Percentiles rank a stretch among this genome's conserved stretches.
Evolutionary conservation across 2,888 invertebrate species (phyloP).

Genomic region (Drosophila seclusa): DNA sequence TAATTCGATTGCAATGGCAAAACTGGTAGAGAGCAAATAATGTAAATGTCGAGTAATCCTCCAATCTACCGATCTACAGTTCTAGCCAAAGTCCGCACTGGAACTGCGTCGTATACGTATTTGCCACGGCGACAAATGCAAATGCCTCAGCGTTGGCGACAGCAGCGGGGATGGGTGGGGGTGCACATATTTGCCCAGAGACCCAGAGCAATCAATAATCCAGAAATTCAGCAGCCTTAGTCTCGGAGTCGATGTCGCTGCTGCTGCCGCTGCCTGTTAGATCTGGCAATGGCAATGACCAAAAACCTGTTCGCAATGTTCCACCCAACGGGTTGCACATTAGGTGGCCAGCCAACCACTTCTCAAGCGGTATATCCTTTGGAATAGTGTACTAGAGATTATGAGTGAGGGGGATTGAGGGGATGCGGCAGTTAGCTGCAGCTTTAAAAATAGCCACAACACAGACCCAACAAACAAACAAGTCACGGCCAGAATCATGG

Average conservation of each 20-base stretch:
- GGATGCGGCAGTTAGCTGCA: conserved; percentile 7
- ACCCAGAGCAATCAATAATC: conserved; percentile 79
- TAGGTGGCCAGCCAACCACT: conserved; percentile 48
- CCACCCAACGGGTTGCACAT: conserved; percentile 73
- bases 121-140: conserved; percentile 71
- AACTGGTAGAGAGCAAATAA: conserved; percentile 69
- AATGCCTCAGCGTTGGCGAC: conserved; percentile 27
- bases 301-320: conserved; percentile 49
- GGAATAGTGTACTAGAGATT: conserved; percentile 1
- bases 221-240: conserved; percentile 44
- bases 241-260: conserved; percentile 6
- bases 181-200: conserved; percentile 69
- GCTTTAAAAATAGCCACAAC: conserved; percentile 71
- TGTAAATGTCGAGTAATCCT: conserved; percentile 34
- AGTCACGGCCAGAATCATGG: conserved; percentile 68
- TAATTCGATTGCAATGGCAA: conserved; percentile 59
- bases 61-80: background rate
- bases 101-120: conserved; percentile 28
- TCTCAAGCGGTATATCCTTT: conserved; percentile 51
- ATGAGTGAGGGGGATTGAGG: background rate
- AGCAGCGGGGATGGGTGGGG: background rate
- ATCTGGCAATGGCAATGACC: conserved; percentile 44
- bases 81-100: background rate
- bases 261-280: conserved; percentile 37
- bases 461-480: conserved; percentile 68